Percentiles rank a stretch among this genome's conserved stretches.
Evolutionary conservation across 2,113 vertebrate genomes (phyloP).

Genomic region (Sinocyclocheilus grahami): DNA sequence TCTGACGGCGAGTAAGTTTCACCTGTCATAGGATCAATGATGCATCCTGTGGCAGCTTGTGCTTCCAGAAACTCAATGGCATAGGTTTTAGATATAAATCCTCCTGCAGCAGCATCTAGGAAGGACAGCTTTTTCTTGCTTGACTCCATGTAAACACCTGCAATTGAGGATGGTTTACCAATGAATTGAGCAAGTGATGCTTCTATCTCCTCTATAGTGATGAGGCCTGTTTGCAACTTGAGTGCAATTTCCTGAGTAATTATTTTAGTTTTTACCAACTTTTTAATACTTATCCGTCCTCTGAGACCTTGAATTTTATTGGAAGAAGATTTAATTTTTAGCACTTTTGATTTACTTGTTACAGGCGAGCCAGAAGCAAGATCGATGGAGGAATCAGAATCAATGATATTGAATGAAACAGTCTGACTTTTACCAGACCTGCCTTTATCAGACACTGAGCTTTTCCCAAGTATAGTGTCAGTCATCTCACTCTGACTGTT

Average conservation of each 20-base stretch:
- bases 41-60: slow-evolving; percentile 89
- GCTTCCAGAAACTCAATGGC: slow-evolving; percentile 89
- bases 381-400: slow-evolving; percentile 50
- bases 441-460: slow-evolving; percentile 63
- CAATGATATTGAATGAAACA: slow-evolving; percentile 45
- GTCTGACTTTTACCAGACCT: slow-evolving; percentile 48
- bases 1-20: slow-evolving; percentile 81
- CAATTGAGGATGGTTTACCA: slow-evolving; percentile 82
- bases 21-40: slow-evolving; percentile 85
- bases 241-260: slow-evolving; percentile 77
- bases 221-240: slow-evolving; percentile 79
- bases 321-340: background rate
- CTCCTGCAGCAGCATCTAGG: slow-evolving; percentile 82
- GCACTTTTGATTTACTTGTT: slow-evolving; percentile 45
- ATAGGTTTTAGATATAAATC: slow-evolving; percentile 83
- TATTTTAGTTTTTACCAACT: slow-evolving; percentile 79
- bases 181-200: slow-evolving; percentile 76
- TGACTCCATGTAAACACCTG: slow-evolving; percentile 89
- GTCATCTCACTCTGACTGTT: slow-evolving; percentile 42
- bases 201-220: slow-evolving; percentile 81
- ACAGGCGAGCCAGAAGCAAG: slow-evolving; percentile 65
- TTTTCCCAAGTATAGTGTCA: slow-evolving; percentile 53
- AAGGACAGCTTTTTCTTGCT: slow-evolving; percentile 89
- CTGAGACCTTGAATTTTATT: slow-evolving; percentile 80
- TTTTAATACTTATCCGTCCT: slow-evolving; percentile 75